Evolutionary conservation across 2,888 invertebrate genomes (phyloP), one percentile per base, ranked within the genome.

Genomic region (Limenitis camilla): DNA sequence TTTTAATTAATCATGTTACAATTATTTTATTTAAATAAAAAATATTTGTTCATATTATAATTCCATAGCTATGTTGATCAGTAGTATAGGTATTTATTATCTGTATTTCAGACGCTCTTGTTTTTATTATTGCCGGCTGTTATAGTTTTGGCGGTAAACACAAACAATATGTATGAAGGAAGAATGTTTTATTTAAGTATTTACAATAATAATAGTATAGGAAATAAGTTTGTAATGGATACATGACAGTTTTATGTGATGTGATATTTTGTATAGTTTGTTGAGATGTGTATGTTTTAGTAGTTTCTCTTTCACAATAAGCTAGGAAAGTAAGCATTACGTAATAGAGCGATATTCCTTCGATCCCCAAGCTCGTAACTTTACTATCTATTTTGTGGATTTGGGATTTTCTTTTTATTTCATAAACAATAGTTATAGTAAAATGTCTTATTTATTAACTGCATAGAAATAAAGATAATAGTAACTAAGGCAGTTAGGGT

Each of bases 401-500:
- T 36, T 36, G n/a, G n/a, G 0, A 35, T 6, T 36, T 36, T n/a
- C 4, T 5, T 4, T 5, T 35, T 35, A n/a, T 9, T 8, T 35
- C 9, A n/a, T 35, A 35, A n/a, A n/a, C 9, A 35, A 35, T n/a
- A 35, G 5, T n/a, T 35, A 35, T n/a, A 35, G 9, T n/a, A n/a
- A 35, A n/a, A n/a, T 5, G 11, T 27, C 11, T 40, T 28, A 38
- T 42, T 39, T 45, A 42, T 38, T 39, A 31, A 41, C 46, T 42
- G 28, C 40, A 46, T 5, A 36, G 19, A 32, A 30, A n/a, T 47
- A 36, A 38, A 39, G 52, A 52, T 52, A 42, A 43, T 32, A 38
- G 42, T 52, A 42, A 43, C 47, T 41, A 49, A 38, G 49, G 39
- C 30, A 31, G 30, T n/a, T 47, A 52, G 52, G 52, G 52, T 47